A percentile compares a stretch with the other conserved stretches of the same genome.
Evolutionary conservation across 2,797 vertebrate species (phyloP).

Genomic region (Uromys caudimaculatus): DNA sequence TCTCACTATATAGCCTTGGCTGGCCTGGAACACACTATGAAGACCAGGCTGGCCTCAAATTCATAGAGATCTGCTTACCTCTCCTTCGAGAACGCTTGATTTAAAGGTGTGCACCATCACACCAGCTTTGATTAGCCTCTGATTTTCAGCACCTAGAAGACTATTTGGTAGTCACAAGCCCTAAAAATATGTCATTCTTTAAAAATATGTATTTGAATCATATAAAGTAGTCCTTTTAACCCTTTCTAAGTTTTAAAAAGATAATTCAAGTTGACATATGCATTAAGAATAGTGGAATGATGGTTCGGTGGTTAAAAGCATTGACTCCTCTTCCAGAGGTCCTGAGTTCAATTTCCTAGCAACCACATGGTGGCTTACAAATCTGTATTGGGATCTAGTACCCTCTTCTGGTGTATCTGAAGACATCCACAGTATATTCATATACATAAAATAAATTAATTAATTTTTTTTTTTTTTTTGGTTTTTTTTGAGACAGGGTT

Average conservation of each 20-base stretch:
- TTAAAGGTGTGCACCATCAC: background rate
- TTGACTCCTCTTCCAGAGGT: background rate
- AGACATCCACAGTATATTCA: background rate
- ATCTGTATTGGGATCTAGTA: background rate
- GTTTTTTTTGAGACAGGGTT: too few species aligned
- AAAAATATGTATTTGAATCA: background rate
- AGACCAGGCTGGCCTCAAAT: background rate
- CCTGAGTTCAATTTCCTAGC: background rate
- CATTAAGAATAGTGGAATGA: background rate
- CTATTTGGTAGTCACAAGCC: background rate
- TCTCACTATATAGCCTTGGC: background rate
- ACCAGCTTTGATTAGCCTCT: background rate
- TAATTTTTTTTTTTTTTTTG: too few species aligned
- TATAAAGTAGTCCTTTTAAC: background rate
- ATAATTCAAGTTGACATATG: background rate
- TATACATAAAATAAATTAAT: background rate
- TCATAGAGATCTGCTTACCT: background rate
- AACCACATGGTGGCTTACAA: background rate
- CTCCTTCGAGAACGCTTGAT: background rate
- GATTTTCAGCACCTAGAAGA: background rate
- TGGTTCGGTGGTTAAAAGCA: background rate
- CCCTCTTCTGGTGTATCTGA: background rate
- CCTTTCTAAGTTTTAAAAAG: slow-evolving; percentile 15
- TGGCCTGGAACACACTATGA: too few species aligned
- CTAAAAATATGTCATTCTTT: background rate